Evolutionary conservation across 2,888 invertebrate species (phyloP), one percentile per base, ranked within the genome.

Genomic region (Leptopilina myrica): DNA sequence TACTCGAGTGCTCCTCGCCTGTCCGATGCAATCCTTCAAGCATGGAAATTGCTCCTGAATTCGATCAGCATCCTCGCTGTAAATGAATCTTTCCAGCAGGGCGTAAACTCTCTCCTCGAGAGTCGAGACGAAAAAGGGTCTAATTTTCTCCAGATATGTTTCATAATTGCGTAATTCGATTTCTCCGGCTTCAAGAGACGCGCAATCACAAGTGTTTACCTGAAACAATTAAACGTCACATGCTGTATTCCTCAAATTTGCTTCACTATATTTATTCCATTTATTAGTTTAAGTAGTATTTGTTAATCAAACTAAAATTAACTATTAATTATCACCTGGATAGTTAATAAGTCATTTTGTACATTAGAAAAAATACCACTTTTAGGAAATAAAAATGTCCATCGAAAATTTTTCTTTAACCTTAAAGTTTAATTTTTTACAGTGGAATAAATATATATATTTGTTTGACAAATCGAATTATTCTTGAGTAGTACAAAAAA

Each of bases 81-180:
- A 89, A 7, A 88, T 83, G 64, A 87, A 89, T 56, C 85, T 84
- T 66, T 88, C 83, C 64, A 90, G 82, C 4, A 80, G 79, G 7
- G 83, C 85, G 62, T 82, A 80, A 14, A 90, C 80, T 65, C 84
- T 84, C 1, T 82, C 83, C 76, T 90, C 89, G 76, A 90, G 81
- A 73, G 85, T 85, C 9, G 87, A 85, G 1, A 86, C 86, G 78
- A 90, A 86, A 14, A 89, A 43, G 6, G 84, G 82, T 33, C 85
- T 86, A 46, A 89, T 79, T 62, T 83, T 83, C n/a, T 90, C 87
- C 3, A 88, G 33, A 73, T 84, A 88, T 14, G 75, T 78, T 6
- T 78, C 83, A 67, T 85, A 88, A 78, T 83, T 84, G 1, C 84
- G 81, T 33, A 86, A 79, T 43, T 85, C 64, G 64, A 75, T 8